These are phyloP conservation scores for Charaxes varanes DNA, from an alignment of 1,140 invertebrate species.

Conservation along the genomic window DNA sequence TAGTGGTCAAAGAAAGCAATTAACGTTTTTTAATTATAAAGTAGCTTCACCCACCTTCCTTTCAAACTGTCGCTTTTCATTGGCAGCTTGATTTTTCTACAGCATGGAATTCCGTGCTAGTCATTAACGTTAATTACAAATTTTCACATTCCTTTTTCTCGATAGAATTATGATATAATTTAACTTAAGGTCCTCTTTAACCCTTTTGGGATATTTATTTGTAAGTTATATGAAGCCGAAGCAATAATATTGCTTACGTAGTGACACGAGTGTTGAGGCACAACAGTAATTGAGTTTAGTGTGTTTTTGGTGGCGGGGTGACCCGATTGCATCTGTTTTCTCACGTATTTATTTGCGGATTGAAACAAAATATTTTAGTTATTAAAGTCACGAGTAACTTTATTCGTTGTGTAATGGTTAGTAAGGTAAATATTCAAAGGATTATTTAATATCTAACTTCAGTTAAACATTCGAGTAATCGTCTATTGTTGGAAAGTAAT, in stretches of 20 bases:
- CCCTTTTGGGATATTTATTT: not conserved
- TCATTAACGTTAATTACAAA: constrained; percentile 7
- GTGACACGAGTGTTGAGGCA: too few relatives aligned
- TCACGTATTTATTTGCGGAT: too few relatives aligned
- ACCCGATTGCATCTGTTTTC: too few relatives aligned
- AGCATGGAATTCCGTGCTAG: constrained; percentile 3
- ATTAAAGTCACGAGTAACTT: too few relatives aligned
- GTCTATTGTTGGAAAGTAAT: constrained; percentile 8
- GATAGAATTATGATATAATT: constrained; percentile 1
- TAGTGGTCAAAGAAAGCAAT: constrained; percentile 16
- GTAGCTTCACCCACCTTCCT: constrained; percentile 7
- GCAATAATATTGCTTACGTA: too few relatives aligned
- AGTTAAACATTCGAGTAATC: not conserved
- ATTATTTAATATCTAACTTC: not conserved
- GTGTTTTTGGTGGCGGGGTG: too few relatives aligned
- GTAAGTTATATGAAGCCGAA: not conserved
- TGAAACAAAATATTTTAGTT: too few relatives aligned
- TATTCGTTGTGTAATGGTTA: too few relatives aligned
- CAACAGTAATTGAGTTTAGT: too few relatives aligned
- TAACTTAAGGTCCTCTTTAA: not conserved
- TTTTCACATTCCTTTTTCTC: constrained; percentile 2
- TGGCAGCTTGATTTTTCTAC: constrained; percentile 7
- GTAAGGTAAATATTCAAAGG: not conserved
- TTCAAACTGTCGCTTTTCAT: constrained; percentile 3
- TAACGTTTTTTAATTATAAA: constrained; percentile 16